Evolutionary conservation across 2,888 invertebrate genomes (phyloP), one percentile per base, ranked within the genome.

Genomic region (Cataglyphis rosenhaueri): DNA sequence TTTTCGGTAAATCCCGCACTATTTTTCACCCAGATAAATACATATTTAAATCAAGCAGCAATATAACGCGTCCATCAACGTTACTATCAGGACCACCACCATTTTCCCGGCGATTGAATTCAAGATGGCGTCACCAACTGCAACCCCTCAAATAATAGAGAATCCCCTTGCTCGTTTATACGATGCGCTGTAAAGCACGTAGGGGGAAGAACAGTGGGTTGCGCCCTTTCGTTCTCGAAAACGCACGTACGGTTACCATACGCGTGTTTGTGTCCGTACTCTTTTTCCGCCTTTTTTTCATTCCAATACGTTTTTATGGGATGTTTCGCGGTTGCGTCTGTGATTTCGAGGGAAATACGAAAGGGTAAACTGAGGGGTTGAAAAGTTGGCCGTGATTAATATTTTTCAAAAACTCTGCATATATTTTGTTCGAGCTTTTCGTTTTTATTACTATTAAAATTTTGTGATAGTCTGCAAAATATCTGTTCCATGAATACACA

Each of bases 91-190:
- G 3, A 66, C 52, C 57, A 89, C 91, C 93, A 91, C 94, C 94
- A 94, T 94, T 94, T 94, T 94, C 92, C 91, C 90, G 89, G 88
- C 92, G 92, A 94, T 94, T 93, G 91, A 93, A 92, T 93, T 89
- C 90, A 94, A 93, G 91, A 94, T 94, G 94, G 94, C 94, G 93
- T 89, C 91, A 78, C 78, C 84, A 84, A 82, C 65, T 65, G 70
- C 84, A 87, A 91, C 86, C 91, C 89, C 90, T 86, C 85, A 66
- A 86, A 84, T 55, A 86, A 74, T 38, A 71, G 81, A 78, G 71
- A 78, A 68, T 81, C 83, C 85, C 85, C 75, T 76, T 81, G 65
- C 76, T 41, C 44, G 91, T 91, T 92, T 90, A 93, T 90, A 89
- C 89, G 89, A 89, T 88, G 90, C 86, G 82, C 65, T 78, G 82